Evolutionary conservation across 2,797 vertebrate genomes (phyloP).

Genomic region (Fistularia commersonii): DNA sequence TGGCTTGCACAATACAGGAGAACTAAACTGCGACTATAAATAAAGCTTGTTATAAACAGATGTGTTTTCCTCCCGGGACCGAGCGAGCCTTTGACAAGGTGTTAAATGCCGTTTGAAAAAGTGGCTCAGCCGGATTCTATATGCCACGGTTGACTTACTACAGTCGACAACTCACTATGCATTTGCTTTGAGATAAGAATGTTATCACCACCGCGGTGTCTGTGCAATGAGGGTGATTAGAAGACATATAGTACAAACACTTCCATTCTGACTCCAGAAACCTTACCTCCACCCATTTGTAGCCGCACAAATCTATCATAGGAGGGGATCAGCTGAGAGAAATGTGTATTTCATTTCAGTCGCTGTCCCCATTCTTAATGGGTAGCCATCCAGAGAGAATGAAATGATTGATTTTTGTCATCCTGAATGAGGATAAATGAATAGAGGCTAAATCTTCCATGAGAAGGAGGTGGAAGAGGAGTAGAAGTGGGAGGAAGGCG

Average conservation of each 20-base stretch:
- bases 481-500: constrained; percentile 27
- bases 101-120: constrained; percentile 50
- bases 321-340: constrained; percentile 67
- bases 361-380: constrained; percentile 73
- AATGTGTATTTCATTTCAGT: constrained; percentile 80
- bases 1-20: too few species aligned
- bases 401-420: constrained; percentile 81
- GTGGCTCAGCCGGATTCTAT: constrained; percentile 47
- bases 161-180: constrained; percentile 57
- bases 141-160: constrained; percentile 59
- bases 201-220: constrained; percentile 61
- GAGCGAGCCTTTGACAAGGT: constrained; percentile 49
- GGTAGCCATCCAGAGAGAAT: constrained; percentile 77
- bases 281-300: constrained; percentile 65
- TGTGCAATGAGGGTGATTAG: constrained; percentile 75
- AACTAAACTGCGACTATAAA: too few species aligned
- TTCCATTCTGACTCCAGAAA: constrained; percentile 72
- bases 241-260: constrained; percentile 69
- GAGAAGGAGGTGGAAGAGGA: constrained; percentile 52
- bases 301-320: constrained; percentile 73
- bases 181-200: constrained; percentile 60
- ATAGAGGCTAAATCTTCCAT: constrained; percentile 63
- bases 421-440: constrained; percentile 76
- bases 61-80: constrained; percentile 9
- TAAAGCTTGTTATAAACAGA: too few species aligned